Evolutionary conservation across 2,113 vertebrate genomes (phyloP).

Genomic region (Cebidichthys violaceus): DNA sequence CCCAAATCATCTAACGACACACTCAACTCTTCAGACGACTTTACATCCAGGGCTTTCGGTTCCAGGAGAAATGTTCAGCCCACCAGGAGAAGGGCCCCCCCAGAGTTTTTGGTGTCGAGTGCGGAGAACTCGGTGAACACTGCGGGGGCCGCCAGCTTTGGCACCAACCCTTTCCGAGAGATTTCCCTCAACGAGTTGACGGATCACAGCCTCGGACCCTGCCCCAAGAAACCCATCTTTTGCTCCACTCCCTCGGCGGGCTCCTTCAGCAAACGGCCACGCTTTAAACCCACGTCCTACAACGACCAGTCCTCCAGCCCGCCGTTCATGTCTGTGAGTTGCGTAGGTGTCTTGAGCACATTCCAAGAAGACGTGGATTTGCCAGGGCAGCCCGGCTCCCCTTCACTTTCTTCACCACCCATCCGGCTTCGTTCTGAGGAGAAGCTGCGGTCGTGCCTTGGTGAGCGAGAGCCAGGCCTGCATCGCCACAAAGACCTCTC

Average conservation of each 20-base stretch:
- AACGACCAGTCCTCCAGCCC: constrained; percentile 25
- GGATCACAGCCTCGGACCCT: constrained; percentile 43
- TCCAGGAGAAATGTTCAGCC: neutral
- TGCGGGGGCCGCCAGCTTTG: constrained; percentile 17
- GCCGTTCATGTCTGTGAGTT: constrained; percentile 36
- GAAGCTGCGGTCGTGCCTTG: constrained; percentile 6
- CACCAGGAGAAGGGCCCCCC: constrained; percentile 9
- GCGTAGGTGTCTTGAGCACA: constrained; percentile 18
- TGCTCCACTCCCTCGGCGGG: constrained; percentile 76
- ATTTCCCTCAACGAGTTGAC: constrained; percentile 60
- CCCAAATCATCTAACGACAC: neutral
- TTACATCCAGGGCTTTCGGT: constrained; percentile 7
- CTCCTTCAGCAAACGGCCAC: constrained; percentile 3
- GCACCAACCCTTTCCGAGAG: constrained; percentile 37
- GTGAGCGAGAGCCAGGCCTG: neutral
- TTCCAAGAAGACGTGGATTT: constrained; percentile 38
- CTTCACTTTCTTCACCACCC: neutral
- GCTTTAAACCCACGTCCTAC: constrained; percentile 7
- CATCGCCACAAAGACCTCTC: constrained; percentile 24
- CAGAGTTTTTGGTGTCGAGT: constrained; percentile 20
- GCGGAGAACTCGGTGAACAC: constrained; percentile 50
- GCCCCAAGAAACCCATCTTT: constrained; percentile 68
- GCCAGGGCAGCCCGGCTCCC: neutral
- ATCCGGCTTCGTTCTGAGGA: neutral
- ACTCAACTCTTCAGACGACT: constrained; percentile 78